Percentiles rank a stretch among this genome's conserved stretches.
These are phyloP conservation scores for Drosophila kambysellisi DNA, from an alignment of 2,888 invertebrate species.

Conservation along the genomic window DNA sequence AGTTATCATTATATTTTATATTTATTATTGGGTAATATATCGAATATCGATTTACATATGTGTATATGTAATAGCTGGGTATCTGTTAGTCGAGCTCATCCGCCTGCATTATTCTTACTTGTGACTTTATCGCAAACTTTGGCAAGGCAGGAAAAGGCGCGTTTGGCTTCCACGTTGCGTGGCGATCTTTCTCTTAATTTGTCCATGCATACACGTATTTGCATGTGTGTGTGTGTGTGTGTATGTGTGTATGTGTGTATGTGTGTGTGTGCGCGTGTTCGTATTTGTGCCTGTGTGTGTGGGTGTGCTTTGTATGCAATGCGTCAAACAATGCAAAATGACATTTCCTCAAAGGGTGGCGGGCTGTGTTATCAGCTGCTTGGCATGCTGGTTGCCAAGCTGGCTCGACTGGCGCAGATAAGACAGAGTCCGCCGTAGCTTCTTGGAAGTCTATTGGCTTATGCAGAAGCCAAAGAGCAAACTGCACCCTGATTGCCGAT, in stretches of 20 bases:
- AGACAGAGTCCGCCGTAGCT: slow-evolving; percentile 31
- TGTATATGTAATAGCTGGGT: not conserved
- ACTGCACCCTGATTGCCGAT: slow-evolving; percentile 64
- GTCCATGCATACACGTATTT: slow-evolving; percentile 2
- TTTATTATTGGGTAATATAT: no score
- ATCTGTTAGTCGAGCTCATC: not conserved
- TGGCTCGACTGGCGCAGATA: slow-evolving; percentile 45
- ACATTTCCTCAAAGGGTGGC: slow-evolving; percentile 68
- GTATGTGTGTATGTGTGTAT: slow-evolving; percentile 1
- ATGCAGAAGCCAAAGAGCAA: slow-evolving; percentile 66
- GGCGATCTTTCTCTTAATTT: slow-evolving; percentile 37
- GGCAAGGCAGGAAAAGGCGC: slow-evolving; percentile 74
- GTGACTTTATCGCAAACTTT: slow-evolving; percentile 70
- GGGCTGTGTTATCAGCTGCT: slow-evolving; percentile 49
- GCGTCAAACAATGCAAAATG: slow-evolving; percentile 67
- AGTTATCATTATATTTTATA: no score
- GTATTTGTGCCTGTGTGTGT: not conserved
- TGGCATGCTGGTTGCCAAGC: slow-evolving; percentile 47
- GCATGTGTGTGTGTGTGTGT: not conserved
- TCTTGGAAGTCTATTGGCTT: slow-evolving; percentile 41
- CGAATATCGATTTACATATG: no score
- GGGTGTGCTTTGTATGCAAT: slow-evolving; percentile 57
- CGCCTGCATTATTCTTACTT: not conserved
- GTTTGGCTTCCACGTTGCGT: slow-evolving; percentile 62
- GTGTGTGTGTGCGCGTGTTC: not conserved